A percentile compares a stretch with the other conserved stretches of the same genome.
Conservation (phyloP, 2,113 vertebrate species). For the Thryonomys swinderianus region DNA sequence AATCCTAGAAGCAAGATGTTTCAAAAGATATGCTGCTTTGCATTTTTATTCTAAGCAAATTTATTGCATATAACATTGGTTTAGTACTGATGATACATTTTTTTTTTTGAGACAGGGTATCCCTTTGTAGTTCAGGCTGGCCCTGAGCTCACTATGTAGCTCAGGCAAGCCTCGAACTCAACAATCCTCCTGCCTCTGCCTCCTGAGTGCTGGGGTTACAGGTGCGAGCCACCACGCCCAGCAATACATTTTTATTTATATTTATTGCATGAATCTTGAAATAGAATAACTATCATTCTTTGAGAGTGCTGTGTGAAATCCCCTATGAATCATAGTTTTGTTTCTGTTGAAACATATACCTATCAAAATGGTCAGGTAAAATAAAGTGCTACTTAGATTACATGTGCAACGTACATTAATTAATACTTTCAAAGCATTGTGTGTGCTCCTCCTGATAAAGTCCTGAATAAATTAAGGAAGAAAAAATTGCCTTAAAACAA, state of each 20-base stretch:
- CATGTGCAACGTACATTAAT: constrained; percentile 57
- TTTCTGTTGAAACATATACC: constrained; percentile 40
- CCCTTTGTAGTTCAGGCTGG: too few relatives aligned
- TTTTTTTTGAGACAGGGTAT: too few relatives aligned
- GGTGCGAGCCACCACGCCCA: too few relatives aligned
- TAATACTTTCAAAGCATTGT: constrained; percentile 52
- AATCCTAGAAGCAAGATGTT: constrained; percentile 44
- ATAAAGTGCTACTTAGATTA: constrained; percentile 34
- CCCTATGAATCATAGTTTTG: constrained; percentile 47
- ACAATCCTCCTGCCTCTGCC: too few relatives aligned
- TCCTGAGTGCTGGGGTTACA: too few relatives aligned
- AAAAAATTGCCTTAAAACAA: constrained; percentile 70
- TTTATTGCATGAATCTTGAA: constrained; percentile 26
- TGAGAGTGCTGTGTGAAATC: constrained; percentile 11
- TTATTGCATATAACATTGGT: neutral
- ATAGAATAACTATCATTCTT: constrained; percentile 54
- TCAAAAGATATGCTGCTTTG: neutral
- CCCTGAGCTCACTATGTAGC: too few relatives aligned
- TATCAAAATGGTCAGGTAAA: constrained; percentile 54
- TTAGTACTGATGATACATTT: constrained; percentile 35
- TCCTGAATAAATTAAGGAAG: constrained; percentile 32
- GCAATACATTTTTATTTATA: constrained; percentile 43
- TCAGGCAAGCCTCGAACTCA: too few relatives aligned
- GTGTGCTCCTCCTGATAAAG: constrained; percentile 44
- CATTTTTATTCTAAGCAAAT: constrained; percentile 57